Conservation (phyloP, 1,140 invertebrate species). For the Lethocerus indicus region DNA sequence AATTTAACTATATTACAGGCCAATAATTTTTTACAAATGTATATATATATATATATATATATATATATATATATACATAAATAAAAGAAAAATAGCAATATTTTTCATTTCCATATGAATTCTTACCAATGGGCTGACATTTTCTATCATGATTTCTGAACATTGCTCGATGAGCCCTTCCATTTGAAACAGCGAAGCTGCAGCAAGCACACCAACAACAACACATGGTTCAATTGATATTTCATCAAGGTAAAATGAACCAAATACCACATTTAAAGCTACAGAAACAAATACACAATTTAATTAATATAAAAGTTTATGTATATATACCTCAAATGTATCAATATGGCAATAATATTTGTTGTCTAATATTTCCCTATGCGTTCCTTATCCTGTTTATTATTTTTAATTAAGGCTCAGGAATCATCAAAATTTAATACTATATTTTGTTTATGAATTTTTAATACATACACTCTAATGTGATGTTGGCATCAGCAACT, state of each 20-base stretch:
- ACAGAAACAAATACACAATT: conserved; percentile 19
- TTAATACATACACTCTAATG: conserved; percentile 46
- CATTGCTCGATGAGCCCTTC: conserved; percentile 61
- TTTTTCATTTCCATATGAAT: conserved; percentile 9
- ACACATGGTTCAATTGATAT: conserved; percentile 49
- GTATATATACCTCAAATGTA: too few relatives aligned
- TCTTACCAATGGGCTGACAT: conserved; percentile 38
- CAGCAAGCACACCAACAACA: conserved; percentile 52
- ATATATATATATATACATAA: too few relatives aligned
- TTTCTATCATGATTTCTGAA: conserved; percentile 56
- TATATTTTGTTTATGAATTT: neutral
- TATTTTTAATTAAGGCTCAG: too few relatives aligned
- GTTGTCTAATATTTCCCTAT: too few relatives aligned
- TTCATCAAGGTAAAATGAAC: conserved; percentile 65
- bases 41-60: too few relatives aligned
- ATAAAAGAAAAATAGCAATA: too few relatives aligned
- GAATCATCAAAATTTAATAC: neutral
- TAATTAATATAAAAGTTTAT: neutral
- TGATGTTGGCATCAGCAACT: conserved; percentile 58
- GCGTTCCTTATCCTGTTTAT: too few relatives aligned
- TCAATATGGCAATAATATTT: too few relatives aligned
- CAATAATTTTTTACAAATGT: too few relatives aligned
- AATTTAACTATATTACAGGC: too few relatives aligned
- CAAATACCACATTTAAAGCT: conserved; percentile 54
- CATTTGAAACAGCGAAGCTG: conserved; percentile 59